Conservation (phyloP, 2,113 vertebrate species). For the Stigmatopora argus region DNA sequence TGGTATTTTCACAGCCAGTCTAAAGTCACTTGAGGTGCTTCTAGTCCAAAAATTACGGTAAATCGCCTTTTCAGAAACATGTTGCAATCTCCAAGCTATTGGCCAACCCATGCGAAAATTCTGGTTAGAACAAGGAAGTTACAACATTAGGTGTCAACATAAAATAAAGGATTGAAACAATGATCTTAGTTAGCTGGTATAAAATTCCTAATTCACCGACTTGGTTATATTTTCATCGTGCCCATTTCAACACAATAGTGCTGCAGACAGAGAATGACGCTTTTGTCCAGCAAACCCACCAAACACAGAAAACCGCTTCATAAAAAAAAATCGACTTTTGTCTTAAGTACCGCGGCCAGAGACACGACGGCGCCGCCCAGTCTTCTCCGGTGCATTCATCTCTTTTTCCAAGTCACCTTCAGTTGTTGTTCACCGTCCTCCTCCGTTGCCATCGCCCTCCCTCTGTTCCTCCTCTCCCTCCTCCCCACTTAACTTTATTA, state of each 20-base stretch:
- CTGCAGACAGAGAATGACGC: neutral
- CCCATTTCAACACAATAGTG: neutral
- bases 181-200: too few species aligned
- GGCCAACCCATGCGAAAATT: too few species aligned
- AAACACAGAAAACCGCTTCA: neutral
- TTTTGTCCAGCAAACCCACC: neutral
- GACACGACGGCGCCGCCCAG: conserved; percentile 29
- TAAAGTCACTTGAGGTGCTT: too few species aligned
- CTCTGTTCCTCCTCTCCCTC: conserved; percentile 41
- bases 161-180: too few species aligned
- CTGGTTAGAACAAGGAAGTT: too few species aligned
- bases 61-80: too few species aligned
- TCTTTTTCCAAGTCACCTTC: conserved; percentile 62
- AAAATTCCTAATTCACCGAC: too few species aligned
- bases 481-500: conserved; percentile 79
- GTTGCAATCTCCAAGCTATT: too few species aligned
- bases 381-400: conserved; percentile 37
- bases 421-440: conserved; percentile 43
- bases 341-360: neutral
- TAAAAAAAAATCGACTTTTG: conserved; percentile 8
- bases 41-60: too few species aligned
- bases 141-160: too few species aligned
- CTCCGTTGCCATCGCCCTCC: conserved; percentile 28
- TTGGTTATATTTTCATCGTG: neutral
- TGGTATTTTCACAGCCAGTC: too few species aligned